phyloP scores from a whole-genome alignment of 2,113 vertebrate species.

The Cyanistes caeruleus region DNA sequence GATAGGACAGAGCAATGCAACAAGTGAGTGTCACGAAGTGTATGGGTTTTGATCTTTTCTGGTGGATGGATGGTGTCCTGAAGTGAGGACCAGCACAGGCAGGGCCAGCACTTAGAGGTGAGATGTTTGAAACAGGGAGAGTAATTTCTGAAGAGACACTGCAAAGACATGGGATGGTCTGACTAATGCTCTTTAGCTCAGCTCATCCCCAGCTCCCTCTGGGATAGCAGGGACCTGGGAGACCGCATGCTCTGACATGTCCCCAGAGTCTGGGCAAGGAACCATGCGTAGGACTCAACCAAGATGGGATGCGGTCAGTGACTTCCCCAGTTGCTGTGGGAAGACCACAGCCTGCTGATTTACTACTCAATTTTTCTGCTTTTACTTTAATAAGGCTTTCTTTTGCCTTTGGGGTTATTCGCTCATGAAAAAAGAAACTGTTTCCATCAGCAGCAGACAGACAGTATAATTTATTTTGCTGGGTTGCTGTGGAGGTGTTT shows the following conservation, averaged over 20 bases:
- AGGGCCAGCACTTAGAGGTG: not conserved
- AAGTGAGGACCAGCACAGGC: not conserved
- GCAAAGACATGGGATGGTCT: not conserved
- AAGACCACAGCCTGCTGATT: not conserved
- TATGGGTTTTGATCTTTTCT: not conserved
- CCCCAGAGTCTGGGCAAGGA: not conserved
- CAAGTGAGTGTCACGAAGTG: fast-evolving
- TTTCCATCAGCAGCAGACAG: not conserved
- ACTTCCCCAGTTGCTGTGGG: not conserved
- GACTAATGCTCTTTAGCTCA: not conserved
- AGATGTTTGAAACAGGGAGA: fast-evolving
- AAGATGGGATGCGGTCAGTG: not conserved
- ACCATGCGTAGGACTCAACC: fast-evolving
- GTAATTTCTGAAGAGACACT: not conserved
- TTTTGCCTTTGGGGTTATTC: not conserved
- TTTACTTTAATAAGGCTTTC: not conserved
- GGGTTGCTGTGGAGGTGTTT: not conserved
- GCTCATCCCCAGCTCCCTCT: not conserved
- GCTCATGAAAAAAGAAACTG: not conserved
- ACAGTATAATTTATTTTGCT: not conserved
- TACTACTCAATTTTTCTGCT: not conserved
- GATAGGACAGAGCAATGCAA: not conserved
- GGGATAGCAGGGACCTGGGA: not conserved
- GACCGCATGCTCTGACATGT: not conserved
- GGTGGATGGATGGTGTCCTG: not conserved